These are phyloP conservation scores for Drosophila varians DNA, from an alignment of 1,140 invertebrate genomes.

Conservation along the genomic window DNA sequence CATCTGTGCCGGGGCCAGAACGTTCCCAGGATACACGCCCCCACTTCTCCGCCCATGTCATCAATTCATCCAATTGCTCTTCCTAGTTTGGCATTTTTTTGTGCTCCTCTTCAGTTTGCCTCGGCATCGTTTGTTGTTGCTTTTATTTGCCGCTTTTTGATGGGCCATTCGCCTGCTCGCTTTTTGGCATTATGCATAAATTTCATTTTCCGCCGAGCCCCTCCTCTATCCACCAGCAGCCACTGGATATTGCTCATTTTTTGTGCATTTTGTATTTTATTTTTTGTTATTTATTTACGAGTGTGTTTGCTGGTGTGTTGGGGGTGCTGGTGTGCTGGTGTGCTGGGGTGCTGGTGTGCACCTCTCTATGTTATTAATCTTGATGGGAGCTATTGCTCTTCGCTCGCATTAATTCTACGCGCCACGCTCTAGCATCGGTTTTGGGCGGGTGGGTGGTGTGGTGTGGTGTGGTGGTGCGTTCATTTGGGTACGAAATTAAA, in stretches of 20 bases:
- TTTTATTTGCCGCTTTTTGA: slow-evolving; percentile 72
- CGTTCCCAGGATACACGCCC: no score
- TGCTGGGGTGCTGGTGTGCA: no score
- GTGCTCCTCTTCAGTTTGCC: slow-evolving; percentile 16
- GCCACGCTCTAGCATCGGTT: no score
- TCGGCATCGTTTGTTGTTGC: slow-evolving; percentile 12
- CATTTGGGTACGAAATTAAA: slow-evolving; percentile 83
- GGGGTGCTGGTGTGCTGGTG: slow-evolving; percentile 4
- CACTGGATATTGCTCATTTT: slow-evolving; percentile 74
- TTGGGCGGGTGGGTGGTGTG: no score
- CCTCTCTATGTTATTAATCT: slow-evolving; percentile 74
- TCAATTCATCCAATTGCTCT: slow-evolving; percentile 57
- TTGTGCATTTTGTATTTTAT: slow-evolving; percentile 69
- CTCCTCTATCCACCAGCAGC: slow-evolving; percentile 13
- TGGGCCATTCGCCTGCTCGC: slow-evolving; percentile 64
- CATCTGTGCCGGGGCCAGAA: neutral
- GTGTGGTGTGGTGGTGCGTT: no score
- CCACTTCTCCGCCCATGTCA: neutral
- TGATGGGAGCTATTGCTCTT: slow-evolving; percentile 79
- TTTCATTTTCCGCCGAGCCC: slow-evolving; percentile 56
- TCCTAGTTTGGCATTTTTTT: slow-evolving; percentile 52
- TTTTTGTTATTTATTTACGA: slow-evolving; percentile 71
- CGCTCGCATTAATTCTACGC: slow-evolving; percentile 1
- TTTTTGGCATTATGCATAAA: slow-evolving; percentile 72
- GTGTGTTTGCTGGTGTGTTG: slow-evolving; percentile 17